Base-by-base conservation (phyloP, 1,140 invertebrate species). In the Epicauta chinensis region DNA sequence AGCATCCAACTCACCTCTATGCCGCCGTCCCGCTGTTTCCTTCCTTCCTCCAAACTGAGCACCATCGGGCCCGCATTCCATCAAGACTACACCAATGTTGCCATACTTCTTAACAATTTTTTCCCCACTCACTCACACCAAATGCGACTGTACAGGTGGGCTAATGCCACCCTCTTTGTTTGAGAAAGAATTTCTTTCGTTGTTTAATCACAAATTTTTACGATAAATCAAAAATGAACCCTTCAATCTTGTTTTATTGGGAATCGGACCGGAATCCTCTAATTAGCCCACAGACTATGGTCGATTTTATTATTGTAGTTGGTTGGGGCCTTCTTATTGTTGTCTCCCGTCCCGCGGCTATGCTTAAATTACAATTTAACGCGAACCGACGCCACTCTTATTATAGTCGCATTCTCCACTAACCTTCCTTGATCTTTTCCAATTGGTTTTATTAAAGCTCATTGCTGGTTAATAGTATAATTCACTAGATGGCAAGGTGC, bases 1-100 rank as follows among this genome's bases (percentile, higher is more conserved):
- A 61, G 60, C 60, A 62, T 59, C 58, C 56, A 51, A 52, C 57
- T 13, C 60, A 61, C 57, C 58, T 59, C 57, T 56, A 54, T 46
- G 48, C 55, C 36, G 45, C 51, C 54, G 53, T 46, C 58, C 48
- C 60, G 52, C 55, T 47, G 52, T 55, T 59, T 62, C 57, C 60
- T 58, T 57, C 60, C 58, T 58, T 59, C 59, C 55, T 62, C 53
- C 43, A 40, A 29, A 29, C 36, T 31, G 37, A 29, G 30, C 31
- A 23, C 23, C 23, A 23, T 7, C 23, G 23, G 23, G 39, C 30
- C 41, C 49, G 41, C 49, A 51, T 51, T 51, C 49, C 49, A 16
- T n/a, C 32, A 16, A 23, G 23, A 23, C 23, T 37, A 31, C 12
- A 40, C 46, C 49, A 32, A 43, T 31, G 49, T 51, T 51, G 49